These are phyloP conservation scores for Bombus superbus DNA, from an alignment of 1,140 invertebrate genomes.

Conservation along the genomic window DNA sequence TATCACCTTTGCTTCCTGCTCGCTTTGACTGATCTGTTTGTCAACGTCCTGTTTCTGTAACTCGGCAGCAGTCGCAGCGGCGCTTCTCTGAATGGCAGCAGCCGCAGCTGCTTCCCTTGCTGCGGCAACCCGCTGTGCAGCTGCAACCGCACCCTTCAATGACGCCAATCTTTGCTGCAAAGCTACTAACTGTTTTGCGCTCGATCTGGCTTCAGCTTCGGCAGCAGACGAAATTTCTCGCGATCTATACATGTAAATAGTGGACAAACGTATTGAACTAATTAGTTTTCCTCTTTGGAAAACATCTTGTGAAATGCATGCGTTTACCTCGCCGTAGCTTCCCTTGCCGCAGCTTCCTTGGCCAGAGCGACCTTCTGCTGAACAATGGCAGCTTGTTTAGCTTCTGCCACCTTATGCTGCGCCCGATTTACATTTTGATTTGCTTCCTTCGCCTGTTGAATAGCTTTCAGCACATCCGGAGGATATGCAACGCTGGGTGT, in stretches of 20 bases:
- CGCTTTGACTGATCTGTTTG: constrained; percentile 79
- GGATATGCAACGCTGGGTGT: constrained; percentile 79
- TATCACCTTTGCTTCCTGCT: constrained; percentile 78
- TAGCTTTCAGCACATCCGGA: constrained; percentile 75
- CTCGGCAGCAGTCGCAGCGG: constrained; percentile 79
- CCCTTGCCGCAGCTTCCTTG: constrained; percentile 77
- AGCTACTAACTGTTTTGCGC: constrained; percentile 78
- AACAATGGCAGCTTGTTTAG: constrained; percentile 76
- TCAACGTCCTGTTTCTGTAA: constrained; percentile 81
- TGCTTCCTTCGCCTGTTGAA: constrained; percentile 80
- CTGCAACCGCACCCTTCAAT: constrained; percentile 79
- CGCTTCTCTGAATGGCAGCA: constrained; percentile 79
- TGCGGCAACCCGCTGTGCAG: constrained; percentile 80
- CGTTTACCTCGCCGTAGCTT: constrained; percentile 75
- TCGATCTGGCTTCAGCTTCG: constrained; percentile 75
- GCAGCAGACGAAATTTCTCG: constrained; percentile 78
- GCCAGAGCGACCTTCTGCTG: constrained; percentile 80
- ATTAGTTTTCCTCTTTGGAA: no score
- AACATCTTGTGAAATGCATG: neutral
- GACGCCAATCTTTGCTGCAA: constrained; percentile 80
- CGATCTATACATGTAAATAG: constrained; percentile 64
- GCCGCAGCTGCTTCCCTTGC: constrained; percentile 80
- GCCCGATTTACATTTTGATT: constrained; percentile 79
- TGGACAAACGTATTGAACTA: neutral
- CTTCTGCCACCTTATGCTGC: constrained; percentile 78